phyloP scores from a whole-genome alignment of 2,888 invertebrate genomes.

The Tuta absoluta region DNA sequence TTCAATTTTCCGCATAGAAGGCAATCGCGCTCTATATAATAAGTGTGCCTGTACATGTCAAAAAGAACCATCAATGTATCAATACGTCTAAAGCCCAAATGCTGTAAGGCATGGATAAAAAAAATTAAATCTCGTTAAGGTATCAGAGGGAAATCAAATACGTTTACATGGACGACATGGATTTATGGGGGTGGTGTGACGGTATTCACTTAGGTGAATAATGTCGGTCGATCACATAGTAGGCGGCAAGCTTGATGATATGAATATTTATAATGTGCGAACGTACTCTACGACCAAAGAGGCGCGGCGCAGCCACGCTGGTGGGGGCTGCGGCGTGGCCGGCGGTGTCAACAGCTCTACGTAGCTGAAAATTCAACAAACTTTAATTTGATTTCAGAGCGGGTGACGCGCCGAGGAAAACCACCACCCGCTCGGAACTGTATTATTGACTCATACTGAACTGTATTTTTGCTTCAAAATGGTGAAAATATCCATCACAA shows the following conservation, averaged over 20 bases:
- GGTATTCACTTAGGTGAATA: conserved; percentile 45
- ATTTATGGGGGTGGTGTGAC: conserved; percentile 41
- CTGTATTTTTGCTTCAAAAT: conserved; percentile 14
- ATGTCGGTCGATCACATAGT: conserved; percentile 47
- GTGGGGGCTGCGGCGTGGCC: conserved; percentile 50
- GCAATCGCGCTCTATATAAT: conserved; percentile 20
- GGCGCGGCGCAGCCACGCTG: conserved; percentile 57
- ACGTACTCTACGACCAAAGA: conserved; percentile 57
- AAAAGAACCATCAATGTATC: conserved; percentile 40
- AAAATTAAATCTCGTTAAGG: conserved; percentile 32
- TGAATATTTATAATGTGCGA: conserved; percentile 56
- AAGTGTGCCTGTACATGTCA: conserved; percentile 18
- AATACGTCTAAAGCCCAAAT: conserved; percentile 40
- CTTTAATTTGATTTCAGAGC: conserved; percentile 42
- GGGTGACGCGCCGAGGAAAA: conserved; percentile 28
- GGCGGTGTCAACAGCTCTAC: conserved; percentile 52
- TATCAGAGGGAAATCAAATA: conserved; percentile 38
- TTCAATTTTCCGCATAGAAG: conserved; percentile 29
- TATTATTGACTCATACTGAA: background rate
- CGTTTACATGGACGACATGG: conserved; percentile 30
- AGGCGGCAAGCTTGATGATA: conserved; percentile 47
- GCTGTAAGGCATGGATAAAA: conserved; percentile 28
- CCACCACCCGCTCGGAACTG: conserved; percentile 45
- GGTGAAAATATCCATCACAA: conserved; percentile 25
- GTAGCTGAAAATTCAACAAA: conserved; percentile 58